Base-by-base conservation (phyloP, 2,797 vertebrate genomes). In the Spondyliosoma cantharus region DNA sequence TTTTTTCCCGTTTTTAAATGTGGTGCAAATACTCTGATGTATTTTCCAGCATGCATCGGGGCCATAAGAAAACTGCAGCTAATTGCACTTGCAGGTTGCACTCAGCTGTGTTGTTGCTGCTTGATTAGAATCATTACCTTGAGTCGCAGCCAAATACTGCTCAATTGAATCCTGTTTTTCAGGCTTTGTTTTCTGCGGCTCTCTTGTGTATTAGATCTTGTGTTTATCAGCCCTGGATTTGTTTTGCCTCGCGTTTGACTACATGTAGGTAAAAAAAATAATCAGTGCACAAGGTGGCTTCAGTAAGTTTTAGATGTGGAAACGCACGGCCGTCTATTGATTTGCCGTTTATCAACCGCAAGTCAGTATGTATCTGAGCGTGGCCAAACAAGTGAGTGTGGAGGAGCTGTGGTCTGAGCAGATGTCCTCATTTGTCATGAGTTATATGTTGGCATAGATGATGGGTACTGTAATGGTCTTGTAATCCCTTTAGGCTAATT, bases 401-500 rank as follows among this genome's bases (percentile, higher is more conserved):
- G 66, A 66, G 71, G 74, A 82, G 64, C 69, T 48, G 24, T 74
- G 63, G 60, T 82, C 83, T 65, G 72, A 86, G 76, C 88, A 91
- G 87, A 90, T 90, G 91, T 91, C 76, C 86, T 88, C 65, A 71
- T 89, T 92, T 91, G 84, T 88, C 75, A 69, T 66, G 67, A 89
- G 80, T 90, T 82, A 71, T 75, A 74, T 75, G 71, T 82, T 87
- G 81, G 84, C 74, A 75, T 65, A 82, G 75, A 80, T 70, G 78
- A 84, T 76, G 69, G 83, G 54, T 46, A 65, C 74, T 76, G 68
- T 87, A 85, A 83, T 78, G 73, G 72, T 82, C 83, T 85, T 85
- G 84, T 87, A 88, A 88, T 91, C 88, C 82, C 77, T 68, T 87
- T 86, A 86, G 87, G 83, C 76, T 90, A 90, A 90, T 90, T 89